Evolutionary conservation across 2,888 invertebrate genomes (phyloP), one percentile per base, ranked within the genome.

Genomic region (Acleris sparsana): DNA sequence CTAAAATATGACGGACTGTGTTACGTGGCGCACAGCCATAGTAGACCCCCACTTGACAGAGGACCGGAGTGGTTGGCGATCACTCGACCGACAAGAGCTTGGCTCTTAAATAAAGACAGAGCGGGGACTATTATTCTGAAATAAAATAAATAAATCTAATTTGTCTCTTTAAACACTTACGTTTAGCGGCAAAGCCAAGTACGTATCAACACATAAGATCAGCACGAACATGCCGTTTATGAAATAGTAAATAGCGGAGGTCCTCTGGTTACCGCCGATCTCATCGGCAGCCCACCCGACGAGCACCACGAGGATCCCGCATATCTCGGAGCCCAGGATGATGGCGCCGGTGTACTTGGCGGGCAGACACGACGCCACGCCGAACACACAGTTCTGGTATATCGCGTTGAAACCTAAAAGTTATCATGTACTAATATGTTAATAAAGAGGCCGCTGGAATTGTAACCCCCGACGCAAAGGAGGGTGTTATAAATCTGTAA

Each of bases 321-420:
- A 97, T 56, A 98, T 94, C 86, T 99, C 99, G 89, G 97, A 95
- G 60, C 99, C 99, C 55, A 99, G 93, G 11, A 99, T 95, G 65
- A 99, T 97, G 63, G 98, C 99, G 73, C 99, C 99, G 0, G 98
- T 98, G 85, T 99, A 99, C 80, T 96, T 95, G 69, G 96, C 94
- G 0, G 99, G 99, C 62, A 99, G 93, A 73, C 97, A 96, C 0
- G 99, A 99, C 5, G 97, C 98, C 90, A 99, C 95, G 13, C 99
- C 99, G 88, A 96, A 99, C 33, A 99, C 97, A 0, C 98, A 98
- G 92, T 99, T 99, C 86, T 99, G 99, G 89, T 99, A 99, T 77
- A 99, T 96, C 52, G 99, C 99, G 92, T 97, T 93, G 80, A 87
- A 87, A 11, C 84, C 92, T 91, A 84, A 0, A 80, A 82, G 9